Evolutionary conservation across 2,797 vertebrate species (phyloP), one percentile per base, ranked within the genome.

Genomic region (Capromys pilorides): DNA sequence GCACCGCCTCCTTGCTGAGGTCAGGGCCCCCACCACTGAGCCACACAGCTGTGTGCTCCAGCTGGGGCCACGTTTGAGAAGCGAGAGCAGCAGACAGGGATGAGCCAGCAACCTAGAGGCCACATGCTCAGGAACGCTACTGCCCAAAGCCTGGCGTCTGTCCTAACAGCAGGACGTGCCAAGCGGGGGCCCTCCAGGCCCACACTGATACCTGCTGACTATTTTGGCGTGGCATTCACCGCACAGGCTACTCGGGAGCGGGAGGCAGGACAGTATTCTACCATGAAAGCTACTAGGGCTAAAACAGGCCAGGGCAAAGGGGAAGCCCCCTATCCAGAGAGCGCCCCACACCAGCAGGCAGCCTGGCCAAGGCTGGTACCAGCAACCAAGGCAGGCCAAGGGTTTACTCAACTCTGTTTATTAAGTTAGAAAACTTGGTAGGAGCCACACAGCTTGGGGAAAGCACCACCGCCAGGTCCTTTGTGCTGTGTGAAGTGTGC

Each of bases 341-440:
- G 28, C 2, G 1, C 84, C 45, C 11, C 62, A 67, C 6, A 9
- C 16, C 1, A 6, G 26, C 13, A 8, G 24, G 24, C 24, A 41
- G 39, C 11, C 39, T 14, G 62, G 28, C 62, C 28, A 28, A 81
- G 6, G 26, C 73, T 2, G 22, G 8, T 2, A 14, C 82, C 83
- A 19, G 77, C 21, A 71, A 33, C 66, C 85, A 5, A 59, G n/a
- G 11, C 41, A 88, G 66, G 24, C 64, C n/a, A 33, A 62, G 5
- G 41, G n/a, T 79, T 71, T 69, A 75, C 75, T 96, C 80, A 54
- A 59, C 26, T 84, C 54, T 87, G 88, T 97, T 97, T 97, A 97
- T 97, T 97, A 95, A 94, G 61, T 96, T 85, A 95, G 90, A 92
- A 95, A 90, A 91, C 73, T 11, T 0, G 77, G 33, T 45, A 19